phyloP scores from a whole-genome alignment of 2,797 vertebrate genomes.

The Sebastolobus alascanus region DNA sequence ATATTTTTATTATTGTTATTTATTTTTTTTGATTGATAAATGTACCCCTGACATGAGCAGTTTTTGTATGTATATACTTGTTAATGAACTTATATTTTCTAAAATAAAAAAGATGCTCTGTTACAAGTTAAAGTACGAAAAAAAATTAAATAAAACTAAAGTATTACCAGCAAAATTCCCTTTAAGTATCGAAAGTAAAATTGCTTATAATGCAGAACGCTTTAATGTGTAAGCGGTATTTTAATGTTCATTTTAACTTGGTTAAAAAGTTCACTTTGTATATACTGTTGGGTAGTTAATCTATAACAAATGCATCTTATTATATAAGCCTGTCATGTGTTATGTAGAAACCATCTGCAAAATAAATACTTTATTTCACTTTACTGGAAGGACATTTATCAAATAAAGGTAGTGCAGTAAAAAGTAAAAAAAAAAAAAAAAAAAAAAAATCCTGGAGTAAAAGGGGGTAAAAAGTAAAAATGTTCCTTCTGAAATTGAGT shows the following conservation, averaged over 20 bases:
- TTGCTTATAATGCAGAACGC: not conserved
- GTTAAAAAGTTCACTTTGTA: not conserved
- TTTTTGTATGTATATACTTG: too few species aligned
- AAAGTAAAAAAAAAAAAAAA: not conserved
- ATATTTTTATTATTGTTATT: accelerated
- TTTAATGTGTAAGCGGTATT: not conserved
- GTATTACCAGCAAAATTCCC: too few species aligned
- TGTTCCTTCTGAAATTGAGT: not conserved
- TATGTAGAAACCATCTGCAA: not conserved
- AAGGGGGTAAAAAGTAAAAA: not conserved
- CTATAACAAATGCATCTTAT: not conserved
- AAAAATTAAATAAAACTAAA: not conserved
- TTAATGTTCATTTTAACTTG: not conserved
- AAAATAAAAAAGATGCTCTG: not conserved
- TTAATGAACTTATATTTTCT: too few species aligned
- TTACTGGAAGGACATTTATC: not conserved
- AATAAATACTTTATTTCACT: not conserved
- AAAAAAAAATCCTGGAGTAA: not conserved
- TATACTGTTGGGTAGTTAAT: not conserved
- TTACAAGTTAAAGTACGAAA: not conserved
- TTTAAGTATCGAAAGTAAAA: not conserved
- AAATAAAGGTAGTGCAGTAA: not conserved
- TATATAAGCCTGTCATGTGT: not conserved
- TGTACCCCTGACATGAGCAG: too few species aligned
- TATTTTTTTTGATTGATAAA: not conserved